Evolutionary conservation across 2,113 vertebrate species (phyloP).

Genomic region (Platysteira castanea): DNA sequence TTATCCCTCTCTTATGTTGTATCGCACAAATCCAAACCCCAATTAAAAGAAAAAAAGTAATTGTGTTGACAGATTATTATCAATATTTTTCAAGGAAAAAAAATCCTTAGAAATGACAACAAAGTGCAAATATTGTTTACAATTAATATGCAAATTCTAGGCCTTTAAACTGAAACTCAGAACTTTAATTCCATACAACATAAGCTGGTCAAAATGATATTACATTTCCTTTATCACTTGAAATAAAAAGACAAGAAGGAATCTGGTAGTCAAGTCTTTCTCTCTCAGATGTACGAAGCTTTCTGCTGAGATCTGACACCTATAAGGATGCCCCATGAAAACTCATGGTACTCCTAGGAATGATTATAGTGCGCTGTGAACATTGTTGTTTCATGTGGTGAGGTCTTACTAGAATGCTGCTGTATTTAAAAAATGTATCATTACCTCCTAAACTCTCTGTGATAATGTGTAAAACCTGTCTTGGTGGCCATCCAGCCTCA

Average conservation of each 20-base stretch:
- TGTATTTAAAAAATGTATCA: conserved; percentile 59
- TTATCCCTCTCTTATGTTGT: background rate
- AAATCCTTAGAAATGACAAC: background rate
- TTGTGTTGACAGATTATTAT: conserved; percentile 5
- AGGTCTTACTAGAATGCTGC: conserved; percentile 52
- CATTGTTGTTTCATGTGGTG: conserved; percentile 33
- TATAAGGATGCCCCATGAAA: background rate
- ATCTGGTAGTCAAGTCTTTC: background rate
- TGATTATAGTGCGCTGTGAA: conserved; percentile 42
- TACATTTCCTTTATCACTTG: background rate
- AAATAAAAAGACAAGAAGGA: background rate
- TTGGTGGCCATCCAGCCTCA: conserved; percentile 2
- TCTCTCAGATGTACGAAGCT: background rate
- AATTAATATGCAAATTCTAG: conserved; percentile 38
- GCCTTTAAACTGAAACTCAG: background rate
- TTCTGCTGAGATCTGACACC: conserved; percentile 23
- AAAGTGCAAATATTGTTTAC: background rate
- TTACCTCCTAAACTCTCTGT: conserved; percentile 31
- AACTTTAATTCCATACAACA: background rate
- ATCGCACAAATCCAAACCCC: background rate
- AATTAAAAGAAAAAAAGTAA: background rate
- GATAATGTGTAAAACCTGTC: conserved; percentile 37
- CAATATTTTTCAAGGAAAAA: background rate
- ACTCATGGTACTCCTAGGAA: conserved; percentile 33
- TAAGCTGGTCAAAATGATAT: background rate